These are phyloP conservation scores for Triplophysa rosa DNA, from an alignment of 2,113 vertebrate species.

Conservation along the genomic window DNA sequence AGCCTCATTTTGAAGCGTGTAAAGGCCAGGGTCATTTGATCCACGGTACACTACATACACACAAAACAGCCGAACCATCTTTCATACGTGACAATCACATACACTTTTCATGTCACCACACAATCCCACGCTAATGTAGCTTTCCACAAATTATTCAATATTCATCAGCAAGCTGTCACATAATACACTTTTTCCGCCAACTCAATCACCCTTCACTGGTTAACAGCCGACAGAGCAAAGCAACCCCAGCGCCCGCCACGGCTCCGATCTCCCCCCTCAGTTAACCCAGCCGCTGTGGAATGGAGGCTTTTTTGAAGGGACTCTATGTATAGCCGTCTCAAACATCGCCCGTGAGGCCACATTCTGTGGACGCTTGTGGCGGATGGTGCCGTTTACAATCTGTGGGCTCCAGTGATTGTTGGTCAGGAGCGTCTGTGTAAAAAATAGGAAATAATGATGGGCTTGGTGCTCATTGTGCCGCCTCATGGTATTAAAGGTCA, in stretches of 20 bases:
- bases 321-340: slow-evolving; percentile 54
- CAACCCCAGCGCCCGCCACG: slow-evolving; percentile 38
- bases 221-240: slow-evolving; percentile 67
- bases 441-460: slow-evolving; percentile 63
- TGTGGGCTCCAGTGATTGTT: slow-evolving; percentile 53
- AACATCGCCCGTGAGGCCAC: slow-evolving; percentile 48
- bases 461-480: slow-evolving; percentile 56
- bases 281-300: slow-evolving; percentile 50
- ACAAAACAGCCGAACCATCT: slow-evolving; percentile 44
- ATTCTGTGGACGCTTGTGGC: slow-evolving; percentile 53
- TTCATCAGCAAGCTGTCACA: slow-evolving; percentile 72
- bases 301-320: slow-evolving; percentile 51
- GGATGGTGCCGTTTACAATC: slow-evolving; percentile 54
- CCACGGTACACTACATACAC: slow-evolving; percentile 11
- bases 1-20: not conserved
- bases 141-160: slow-evolving; percentile 65
- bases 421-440: slow-evolving; percentile 52
- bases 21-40: not conserved
- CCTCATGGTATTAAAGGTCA: slow-evolving; percentile 58
- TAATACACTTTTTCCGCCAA: slow-evolving; percentile 63
- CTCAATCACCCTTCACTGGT: slow-evolving; percentile 56
- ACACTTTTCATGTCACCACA: slow-evolving; percentile 20
- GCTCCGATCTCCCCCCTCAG: slow-evolving; percentile 33
- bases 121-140: slow-evolving; percentile 53
- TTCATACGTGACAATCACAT: slow-evolving; percentile 7